A percentile compares a stretch with the other conserved stretches of the same genome.
These are phyloP conservation scores for Propithecus deckenii DNA, from an alignment of 2,797 vertebrate species.

Conservation along the genomic window DNA sequence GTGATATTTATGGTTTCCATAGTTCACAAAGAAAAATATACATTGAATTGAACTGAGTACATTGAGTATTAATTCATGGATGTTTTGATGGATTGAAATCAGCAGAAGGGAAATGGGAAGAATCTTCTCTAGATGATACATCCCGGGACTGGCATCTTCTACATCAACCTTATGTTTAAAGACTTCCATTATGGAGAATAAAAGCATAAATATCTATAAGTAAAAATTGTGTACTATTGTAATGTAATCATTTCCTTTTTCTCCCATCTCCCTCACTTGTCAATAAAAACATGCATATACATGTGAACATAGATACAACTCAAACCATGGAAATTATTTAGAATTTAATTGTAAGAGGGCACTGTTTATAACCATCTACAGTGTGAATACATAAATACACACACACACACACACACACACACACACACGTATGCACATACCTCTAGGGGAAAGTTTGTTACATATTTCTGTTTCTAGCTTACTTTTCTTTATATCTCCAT, in stretches of 20 bases:
- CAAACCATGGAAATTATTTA: not conserved
- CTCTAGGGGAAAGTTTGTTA: not conserved
- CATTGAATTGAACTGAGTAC: not conserved
- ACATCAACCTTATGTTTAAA: not conserved
- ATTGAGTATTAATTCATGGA: not conserved
- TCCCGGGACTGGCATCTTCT: not conserved
- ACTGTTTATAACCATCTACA: not conserved
- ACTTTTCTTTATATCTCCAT: not conserved
- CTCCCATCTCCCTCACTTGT: not conserved
- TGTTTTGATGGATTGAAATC: not conserved
- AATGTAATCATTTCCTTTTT: not conserved
- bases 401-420: not conserved
- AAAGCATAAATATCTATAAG: not conserved
- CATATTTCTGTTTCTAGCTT: not conserved
- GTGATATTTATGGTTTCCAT: not conserved
- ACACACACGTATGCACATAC: too few species aligned
- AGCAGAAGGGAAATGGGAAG: not conserved
- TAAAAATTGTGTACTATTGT: too few species aligned
- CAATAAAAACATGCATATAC: not conserved
- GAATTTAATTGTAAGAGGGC: not conserved
- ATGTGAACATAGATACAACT: not conserved
- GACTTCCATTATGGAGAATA: not conserved
- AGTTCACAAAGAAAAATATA: not conserved
- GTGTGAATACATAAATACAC: too few species aligned
- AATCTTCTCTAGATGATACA: not conserved